Conservation (phyloP, 1,140 invertebrate species). For the Arion vulgaris region DNA sequence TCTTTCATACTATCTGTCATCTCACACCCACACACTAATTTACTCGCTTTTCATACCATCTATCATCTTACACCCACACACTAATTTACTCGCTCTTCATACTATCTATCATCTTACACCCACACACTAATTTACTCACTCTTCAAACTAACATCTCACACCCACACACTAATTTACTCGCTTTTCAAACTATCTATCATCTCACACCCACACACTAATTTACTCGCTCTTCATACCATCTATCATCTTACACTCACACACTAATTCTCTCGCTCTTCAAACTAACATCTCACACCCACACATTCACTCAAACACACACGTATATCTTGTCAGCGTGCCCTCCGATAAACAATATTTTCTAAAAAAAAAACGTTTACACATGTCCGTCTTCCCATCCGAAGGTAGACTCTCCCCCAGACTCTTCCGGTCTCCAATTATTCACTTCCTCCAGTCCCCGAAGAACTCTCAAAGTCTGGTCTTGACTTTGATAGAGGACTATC, state of each 20-base stretch:
- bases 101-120: no score
- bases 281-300: no score
- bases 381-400: background rate
- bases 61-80: background rate
- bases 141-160: no score
- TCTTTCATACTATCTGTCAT: background rate
- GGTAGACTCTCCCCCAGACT: background rate
- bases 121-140: no score
- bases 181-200: no score
- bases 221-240: no score
- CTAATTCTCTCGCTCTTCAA: background rate
- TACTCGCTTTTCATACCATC: background rate
- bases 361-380: background rate
- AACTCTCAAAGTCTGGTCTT: background rate
- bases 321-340: background rate
- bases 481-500: background rate
- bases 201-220: no score
- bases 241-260: background rate
- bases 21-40: background rate
- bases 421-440: conserved; percentile 2
- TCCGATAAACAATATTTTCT: background rate
- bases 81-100: background rate
- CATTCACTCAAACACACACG: background rate
- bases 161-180: no score
- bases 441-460: background rate